Evolutionary conservation across 2,888 invertebrate genomes (phyloP).

Genomic region (Trichopoda pennipes): DNA sequence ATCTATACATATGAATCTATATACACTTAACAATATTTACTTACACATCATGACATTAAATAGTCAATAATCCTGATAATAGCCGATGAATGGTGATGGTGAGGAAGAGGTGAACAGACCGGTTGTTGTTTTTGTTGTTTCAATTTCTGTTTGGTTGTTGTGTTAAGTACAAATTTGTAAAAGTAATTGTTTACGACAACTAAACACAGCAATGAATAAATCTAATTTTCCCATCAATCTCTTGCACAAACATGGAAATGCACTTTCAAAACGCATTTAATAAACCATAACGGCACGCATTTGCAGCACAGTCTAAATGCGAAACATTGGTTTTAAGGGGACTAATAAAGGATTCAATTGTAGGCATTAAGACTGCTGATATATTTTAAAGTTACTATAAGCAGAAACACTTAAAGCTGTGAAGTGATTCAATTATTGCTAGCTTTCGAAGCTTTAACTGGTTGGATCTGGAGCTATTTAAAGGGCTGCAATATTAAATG

Average conservation of each 20-base stretch:
- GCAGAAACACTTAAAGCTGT: no score
- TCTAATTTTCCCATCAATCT: slow-evolving; percentile 78
- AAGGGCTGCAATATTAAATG: no score
- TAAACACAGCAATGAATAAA: slow-evolving; percentile 65
- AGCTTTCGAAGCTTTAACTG: no score
- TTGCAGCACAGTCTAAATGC: slow-evolving; percentile 67
- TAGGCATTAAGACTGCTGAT: not conserved
- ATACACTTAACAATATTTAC: slow-evolving; percentile 3
- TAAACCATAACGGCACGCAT: slow-evolving; percentile 80
- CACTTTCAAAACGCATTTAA: slow-evolving; percentile 80
- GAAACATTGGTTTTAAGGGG: slow-evolving; percentile 32
- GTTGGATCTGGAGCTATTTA: no score
- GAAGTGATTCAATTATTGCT: no score
- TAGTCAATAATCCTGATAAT: slow-evolving; percentile 53
- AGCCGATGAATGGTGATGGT: not conserved
- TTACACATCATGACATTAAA: slow-evolving; percentile 49
- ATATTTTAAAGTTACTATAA: not conserved
- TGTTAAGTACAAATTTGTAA: slow-evolving; percentile 69
- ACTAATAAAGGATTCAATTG: not conserved
- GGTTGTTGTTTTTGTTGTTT: slow-evolving; percentile 20
- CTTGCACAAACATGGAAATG: slow-evolving; percentile 78
- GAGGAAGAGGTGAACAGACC: slow-evolving; percentile 12
- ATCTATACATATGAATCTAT: not conserved
- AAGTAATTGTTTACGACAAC: slow-evolving; percentile 68
- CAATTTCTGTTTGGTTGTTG: slow-evolving; percentile 51